A percentile compares a stretch with the other conserved stretches of the same genome.
These are phyloP conservation scores for Drosophila tanythrix DNA, from an alignment of 2,888 invertebrate species.

Conservation along the genomic window DNA sequence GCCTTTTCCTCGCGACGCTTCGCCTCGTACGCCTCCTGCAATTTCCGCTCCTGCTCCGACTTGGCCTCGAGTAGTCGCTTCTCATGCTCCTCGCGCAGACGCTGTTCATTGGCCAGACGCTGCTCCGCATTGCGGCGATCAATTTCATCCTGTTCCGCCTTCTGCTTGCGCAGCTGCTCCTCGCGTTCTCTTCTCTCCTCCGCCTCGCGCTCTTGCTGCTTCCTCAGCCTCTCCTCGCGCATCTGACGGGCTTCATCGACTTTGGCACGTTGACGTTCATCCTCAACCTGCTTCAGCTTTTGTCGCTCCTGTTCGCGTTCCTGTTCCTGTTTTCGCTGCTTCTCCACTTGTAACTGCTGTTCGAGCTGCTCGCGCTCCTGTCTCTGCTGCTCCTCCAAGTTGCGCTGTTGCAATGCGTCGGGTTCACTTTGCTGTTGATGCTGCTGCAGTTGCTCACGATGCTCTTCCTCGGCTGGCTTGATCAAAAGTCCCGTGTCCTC, in stretches of 20 bases:
- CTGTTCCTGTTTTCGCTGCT: conserved; percentile 39
- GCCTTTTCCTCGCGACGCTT: conserved; percentile 73
- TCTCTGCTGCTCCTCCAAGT: conserved; percentile 34
- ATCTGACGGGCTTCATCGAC: conserved; percentile 67
- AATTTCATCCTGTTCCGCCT: conserved; percentile 68
- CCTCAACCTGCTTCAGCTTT: conserved; percentile 63
- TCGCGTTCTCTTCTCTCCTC: conserved; percentile 59
- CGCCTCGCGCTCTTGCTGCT: conserved; percentile 68
- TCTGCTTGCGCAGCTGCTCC: conserved; percentile 60
- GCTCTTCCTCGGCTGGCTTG: conserved; percentile 27
- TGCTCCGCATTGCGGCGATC: conserved; percentile 66
- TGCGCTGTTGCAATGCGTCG: conserved; percentile 45
- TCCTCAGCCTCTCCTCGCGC: conserved; percentile 67
- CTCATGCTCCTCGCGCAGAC: conserved; percentile 73
- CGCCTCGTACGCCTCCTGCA: conserved; percentile 78
- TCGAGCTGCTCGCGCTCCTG: conserved; percentile 38
- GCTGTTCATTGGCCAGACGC: conserved; percentile 75
- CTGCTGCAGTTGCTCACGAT: conserved; percentile 53
- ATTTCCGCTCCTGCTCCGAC: conserved; percentile 72
- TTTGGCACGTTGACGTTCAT: conserved; percentile 56
- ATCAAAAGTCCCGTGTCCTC: conserved; percentile 33
- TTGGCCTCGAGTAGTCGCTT: conserved; percentile 68
- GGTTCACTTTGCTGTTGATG: conserved; percentile 51
- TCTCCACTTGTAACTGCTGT: conserved; percentile 3
- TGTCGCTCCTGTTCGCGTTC: conserved; percentile 49